Conservation (phyloP, 2,113 vertebrate species). For the Tyrannus savana region DNA sequence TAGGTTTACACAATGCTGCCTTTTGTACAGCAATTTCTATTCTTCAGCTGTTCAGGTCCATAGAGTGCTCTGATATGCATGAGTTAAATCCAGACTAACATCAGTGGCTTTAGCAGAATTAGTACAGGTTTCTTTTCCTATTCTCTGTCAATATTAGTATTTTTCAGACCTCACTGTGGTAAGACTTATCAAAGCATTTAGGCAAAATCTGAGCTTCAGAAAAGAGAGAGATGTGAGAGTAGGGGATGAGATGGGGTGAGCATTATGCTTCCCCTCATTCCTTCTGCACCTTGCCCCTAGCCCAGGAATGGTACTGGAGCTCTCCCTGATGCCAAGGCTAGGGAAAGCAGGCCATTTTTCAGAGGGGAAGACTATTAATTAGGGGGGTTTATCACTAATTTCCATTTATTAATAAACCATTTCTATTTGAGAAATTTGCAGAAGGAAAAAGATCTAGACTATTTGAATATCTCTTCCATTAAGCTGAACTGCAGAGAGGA, state of each 20-base stretch:
- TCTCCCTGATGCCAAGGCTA: neutral
- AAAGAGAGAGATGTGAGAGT: neutral
- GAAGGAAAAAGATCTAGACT: neutral
- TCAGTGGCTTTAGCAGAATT: neutral
- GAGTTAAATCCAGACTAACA: neutral
- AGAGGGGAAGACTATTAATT: neutral
- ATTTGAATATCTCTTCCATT: neutral
- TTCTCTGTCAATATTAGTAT: neutral
- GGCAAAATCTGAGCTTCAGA: neutral
- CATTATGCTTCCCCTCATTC: neutral
- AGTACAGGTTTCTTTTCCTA: neutral
- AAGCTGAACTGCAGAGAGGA: neutral
- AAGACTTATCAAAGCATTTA: neutral
- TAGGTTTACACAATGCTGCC: neutral
- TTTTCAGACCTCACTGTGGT: neutral
- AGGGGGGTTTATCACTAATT: neutral
- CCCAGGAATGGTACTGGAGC: neutral
- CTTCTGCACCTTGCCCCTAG: neutral
- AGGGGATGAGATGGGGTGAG: neutral
- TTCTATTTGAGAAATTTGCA: neutral
- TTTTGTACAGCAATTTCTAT: neutral
- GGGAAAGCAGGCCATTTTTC: neutral
- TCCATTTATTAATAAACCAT: neutral
- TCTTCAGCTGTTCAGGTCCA: neutral
- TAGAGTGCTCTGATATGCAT: neutral